Percentiles rank a stretch among this genome's conserved stretches.
These are phyloP conservation scores for Ommatoiulus sabulosus DNA, from an alignment of 2,888 invertebrate genomes.

Conservation along the genomic window DNA sequence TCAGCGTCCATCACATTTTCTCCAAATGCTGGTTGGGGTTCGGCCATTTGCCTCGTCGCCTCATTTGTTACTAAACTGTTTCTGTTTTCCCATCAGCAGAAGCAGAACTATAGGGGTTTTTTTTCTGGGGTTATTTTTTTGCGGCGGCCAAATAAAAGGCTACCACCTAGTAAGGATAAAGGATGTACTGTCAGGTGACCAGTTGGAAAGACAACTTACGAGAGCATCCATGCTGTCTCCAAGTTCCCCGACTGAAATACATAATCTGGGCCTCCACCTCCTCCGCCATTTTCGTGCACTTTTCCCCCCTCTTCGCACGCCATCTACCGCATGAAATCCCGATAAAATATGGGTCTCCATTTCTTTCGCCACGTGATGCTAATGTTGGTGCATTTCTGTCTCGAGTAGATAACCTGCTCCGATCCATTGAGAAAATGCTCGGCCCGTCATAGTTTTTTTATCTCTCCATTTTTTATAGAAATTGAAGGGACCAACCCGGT, in stretches of 20 bases:
- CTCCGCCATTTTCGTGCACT: constrained; percentile 29
- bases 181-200: constrained; percentile 55
- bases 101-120: constrained; percentile 10
- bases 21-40: background rate
- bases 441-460: constrained; percentile 26
- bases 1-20: background rate
- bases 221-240: constrained; percentile 49
- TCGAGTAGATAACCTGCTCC: constrained; percentile 2
- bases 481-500: constrained; percentile 34
- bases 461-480: constrained; percentile 4
- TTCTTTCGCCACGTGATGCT: constrained; percentile 53
- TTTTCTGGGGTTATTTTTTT: constrained; percentile 34
- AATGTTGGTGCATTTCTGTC: constrained; percentile 42
- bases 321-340: constrained; percentile 50
- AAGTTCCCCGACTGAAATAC: constrained; percentile 38
- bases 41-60: constrained; percentile 28
- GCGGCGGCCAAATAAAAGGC: constrained; percentile 51
- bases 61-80: constrained; percentile 50
- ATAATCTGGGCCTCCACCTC: constrained; percentile 29
- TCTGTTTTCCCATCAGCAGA: constrained; percentile 50
- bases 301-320: constrained; percentile 20
- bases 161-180: constrained; percentile 51
- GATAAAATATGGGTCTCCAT: constrained; percentile 53
- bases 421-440: constrained; percentile 22
- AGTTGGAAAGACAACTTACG: constrained; percentile 53